These are phyloP conservation scores for Chrysolina americana DNA, from an alignment of 2,888 invertebrate species.

Conservation along the genomic window DNA sequence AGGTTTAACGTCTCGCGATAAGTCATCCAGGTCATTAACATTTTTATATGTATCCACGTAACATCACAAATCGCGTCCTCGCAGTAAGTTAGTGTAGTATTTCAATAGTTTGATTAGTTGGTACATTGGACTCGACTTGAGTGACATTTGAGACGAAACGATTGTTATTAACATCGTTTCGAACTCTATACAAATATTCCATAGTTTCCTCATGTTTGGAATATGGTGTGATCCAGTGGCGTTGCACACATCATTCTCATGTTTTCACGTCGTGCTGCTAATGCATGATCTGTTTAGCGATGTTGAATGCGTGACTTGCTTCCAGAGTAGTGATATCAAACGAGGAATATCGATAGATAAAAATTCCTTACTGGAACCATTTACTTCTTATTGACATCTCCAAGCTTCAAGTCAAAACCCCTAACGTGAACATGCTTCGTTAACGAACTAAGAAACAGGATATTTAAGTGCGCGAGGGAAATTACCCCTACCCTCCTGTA, in stretches of 20 bases:
- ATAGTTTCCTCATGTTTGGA: background rate
- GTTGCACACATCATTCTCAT: background rate
- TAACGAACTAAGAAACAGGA: too few species aligned
- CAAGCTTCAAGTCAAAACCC: too few species aligned
- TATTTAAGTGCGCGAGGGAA: too few species aligned
- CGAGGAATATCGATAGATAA: too few species aligned
- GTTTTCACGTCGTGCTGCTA: too few species aligned
- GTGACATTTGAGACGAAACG: background rate
- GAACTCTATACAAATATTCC: background rate
- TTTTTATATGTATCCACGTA: background rate
- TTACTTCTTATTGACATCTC: too few species aligned
- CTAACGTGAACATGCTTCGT: too few species aligned
- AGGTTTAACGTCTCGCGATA: conserved; percentile 10
- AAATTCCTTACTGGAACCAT: too few species aligned
- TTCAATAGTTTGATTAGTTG: background rate
- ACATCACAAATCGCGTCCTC: too few species aligned
- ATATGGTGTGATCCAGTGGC: conserved; percentile 18
- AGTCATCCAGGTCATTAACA: conserved; percentile 16
- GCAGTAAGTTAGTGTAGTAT: background rate
- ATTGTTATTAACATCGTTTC: background rate
- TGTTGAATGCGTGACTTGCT: background rate
- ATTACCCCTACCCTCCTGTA: too few species aligned
- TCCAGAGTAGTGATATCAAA: background rate
- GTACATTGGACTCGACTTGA: background rate
- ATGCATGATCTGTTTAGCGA: background rate